Percentiles rank a stretch among this genome's conserved stretches.
These are phyloP conservation scores for Drosophila lacicola DNA, from an alignment of 2,888 invertebrate species.

Conservation along the genomic window DNA sequence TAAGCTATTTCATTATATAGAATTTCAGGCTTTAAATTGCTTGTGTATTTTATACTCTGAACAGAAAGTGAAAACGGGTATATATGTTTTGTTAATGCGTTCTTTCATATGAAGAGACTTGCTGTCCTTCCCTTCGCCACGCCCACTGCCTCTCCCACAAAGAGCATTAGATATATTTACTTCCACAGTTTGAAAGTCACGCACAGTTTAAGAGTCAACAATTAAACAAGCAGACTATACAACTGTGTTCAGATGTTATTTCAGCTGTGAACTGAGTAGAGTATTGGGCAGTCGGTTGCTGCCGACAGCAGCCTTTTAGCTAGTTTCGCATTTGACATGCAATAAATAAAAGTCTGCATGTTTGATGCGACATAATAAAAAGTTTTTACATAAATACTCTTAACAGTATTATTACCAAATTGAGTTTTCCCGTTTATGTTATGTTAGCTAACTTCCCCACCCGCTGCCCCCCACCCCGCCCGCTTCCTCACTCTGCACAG, in stretches of 20 bases:
- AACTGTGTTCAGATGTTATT: too few species aligned
- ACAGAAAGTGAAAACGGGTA: not conserved
- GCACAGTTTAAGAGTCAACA: too few species aligned
- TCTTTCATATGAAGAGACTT: too few species aligned
- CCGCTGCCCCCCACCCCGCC: not conserved
- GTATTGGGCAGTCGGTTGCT: too few species aligned
- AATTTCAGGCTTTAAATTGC: constrained; percentile 9
- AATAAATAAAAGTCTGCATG: constrained; percentile 1
- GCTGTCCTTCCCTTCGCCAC: not conserved
- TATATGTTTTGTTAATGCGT: too few species aligned
- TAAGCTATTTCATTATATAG: constrained; percentile 24
- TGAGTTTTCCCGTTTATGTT: not conserved
- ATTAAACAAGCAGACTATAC: too few species aligned
- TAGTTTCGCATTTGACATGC: not conserved
- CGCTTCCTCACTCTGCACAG: constrained; percentile 18
- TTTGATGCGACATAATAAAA: not conserved
- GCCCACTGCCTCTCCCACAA: not conserved
- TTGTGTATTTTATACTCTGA: not conserved
- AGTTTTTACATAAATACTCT: not conserved
- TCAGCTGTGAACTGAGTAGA: too few species aligned
- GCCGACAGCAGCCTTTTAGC: too few species aligned
- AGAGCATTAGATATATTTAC: too few species aligned
- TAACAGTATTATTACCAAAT: not conserved
- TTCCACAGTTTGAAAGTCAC: too few species aligned
- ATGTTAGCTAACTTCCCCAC: too few species aligned